Base-by-base conservation (phyloP, 2,113 vertebrate species). In the Gymnorhina tibicen region DNA sequence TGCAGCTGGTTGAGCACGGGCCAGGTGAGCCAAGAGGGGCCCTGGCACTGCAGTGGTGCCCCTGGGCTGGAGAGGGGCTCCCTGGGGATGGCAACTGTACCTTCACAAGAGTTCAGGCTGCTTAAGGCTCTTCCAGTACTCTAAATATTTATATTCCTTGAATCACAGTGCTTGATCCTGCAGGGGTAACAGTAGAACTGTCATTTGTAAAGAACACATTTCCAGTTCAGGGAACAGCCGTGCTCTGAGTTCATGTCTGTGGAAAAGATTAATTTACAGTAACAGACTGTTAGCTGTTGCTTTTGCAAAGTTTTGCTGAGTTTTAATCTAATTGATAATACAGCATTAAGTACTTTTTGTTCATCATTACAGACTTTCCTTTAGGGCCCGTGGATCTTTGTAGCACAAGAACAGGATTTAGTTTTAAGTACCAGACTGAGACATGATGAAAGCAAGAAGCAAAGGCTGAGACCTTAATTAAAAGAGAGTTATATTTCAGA, bases 401-500 rank as follows among this genome's bases (percentile, higher is more conserved):
- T 86, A 95, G 87, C 75, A 94, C 75, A 83, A 70, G 93, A 90
- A 70, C 39, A 77, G 90, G 72, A 80, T 95, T 97, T 79, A 73
- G 82, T 91, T 95, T 74, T 74, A 87, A 96, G 64, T 55, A 77
- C 21, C 46, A 77, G 47, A 11, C 72, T 66, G 89, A 90, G 63
- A 80, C n/a, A 50, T 35, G 94, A 95, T 90, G 93, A 96, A 97
- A 97, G 87, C 78, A 90, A 85, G 55, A 75, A 91, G 73, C 82
- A 77, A 81, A 74, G 90, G 82, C 93, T 94, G 87, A 88, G 94
- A 93, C 87, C 91, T 96, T 96, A 94, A 97, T 96, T 96, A 96
- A 96, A 95, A 95, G 74, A 59, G 66, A 95, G 78, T 70, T 93
- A 18, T 17, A 77, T 96, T 95, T 93, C 91, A 97, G 82, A 93